These are phyloP conservation scores for Torymus texanus DNA, from an alignment of 2,888 invertebrate genomes.

Conservation along the genomic window DNA sequence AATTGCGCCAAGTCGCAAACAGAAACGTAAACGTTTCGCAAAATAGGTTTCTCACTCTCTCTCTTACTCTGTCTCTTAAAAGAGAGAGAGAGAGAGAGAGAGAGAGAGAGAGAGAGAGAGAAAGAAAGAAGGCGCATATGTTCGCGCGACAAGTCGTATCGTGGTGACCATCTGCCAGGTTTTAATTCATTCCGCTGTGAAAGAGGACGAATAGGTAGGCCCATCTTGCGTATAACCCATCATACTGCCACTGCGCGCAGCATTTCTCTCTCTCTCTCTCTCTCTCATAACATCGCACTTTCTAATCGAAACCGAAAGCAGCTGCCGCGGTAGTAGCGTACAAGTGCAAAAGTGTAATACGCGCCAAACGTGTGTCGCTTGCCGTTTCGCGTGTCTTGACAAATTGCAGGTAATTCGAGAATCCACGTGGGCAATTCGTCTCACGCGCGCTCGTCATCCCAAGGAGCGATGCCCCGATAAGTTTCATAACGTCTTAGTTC, in stretches of 20 bases:
- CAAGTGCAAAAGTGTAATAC: slow-evolving; percentile 23
- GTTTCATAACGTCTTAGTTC: too few species aligned
- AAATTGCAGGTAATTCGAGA: slow-evolving; percentile 19
- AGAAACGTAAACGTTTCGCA: neutral
- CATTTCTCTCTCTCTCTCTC: neutral
- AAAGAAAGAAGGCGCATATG: neutral
- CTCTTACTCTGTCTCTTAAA: neutral
- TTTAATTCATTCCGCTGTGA: slow-evolving; percentile 32
- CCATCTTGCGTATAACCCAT: neutral
- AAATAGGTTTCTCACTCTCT: too few species aligned
- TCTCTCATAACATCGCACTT: slow-evolving; percentile 29
- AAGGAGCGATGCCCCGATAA: too few species aligned
- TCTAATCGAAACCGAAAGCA: slow-evolving; percentile 42
- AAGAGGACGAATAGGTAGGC: neutral
- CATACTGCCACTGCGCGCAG: neutral
- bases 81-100: neutral
- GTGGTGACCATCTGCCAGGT: slow-evolving; percentile 30
- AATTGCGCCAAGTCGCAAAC: neutral
- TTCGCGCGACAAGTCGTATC: neutral
- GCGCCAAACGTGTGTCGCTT: neutral
- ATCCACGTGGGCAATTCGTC: neutral
- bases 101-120: neutral
- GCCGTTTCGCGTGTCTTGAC: neutral
- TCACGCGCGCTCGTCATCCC: too few species aligned
- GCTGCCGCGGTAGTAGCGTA: neutral